Evolutionary conservation across 2,113 vertebrate species (phyloP).

Genomic region (Gracilinanus agilis): DNA sequence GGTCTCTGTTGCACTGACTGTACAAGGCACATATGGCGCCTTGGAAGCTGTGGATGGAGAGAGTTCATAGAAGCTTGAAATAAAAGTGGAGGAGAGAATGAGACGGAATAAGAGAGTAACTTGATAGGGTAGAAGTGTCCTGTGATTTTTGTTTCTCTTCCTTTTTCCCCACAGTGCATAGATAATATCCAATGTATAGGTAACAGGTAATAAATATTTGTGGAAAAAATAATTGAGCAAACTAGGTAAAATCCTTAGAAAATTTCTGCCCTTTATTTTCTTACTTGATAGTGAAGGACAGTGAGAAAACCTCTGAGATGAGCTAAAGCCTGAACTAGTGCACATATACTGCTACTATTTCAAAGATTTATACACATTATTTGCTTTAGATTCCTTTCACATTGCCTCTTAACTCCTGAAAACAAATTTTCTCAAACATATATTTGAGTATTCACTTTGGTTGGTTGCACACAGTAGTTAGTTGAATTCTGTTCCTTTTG

Average conservation of each 20-base stretch:
- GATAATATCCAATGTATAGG: not conserved
- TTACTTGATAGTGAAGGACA: not conserved
- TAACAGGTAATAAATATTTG: not conserved
- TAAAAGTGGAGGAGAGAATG: not conserved
- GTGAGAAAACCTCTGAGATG: not conserved
- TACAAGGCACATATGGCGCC: not conserved
- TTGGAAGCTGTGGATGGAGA: not conserved
- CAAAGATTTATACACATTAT: not conserved
- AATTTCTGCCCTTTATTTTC: not conserved
- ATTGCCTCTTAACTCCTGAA: not conserved
- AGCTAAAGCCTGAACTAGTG: not conserved
- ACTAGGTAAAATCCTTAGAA: not conserved
- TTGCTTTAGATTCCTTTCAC: not conserved
- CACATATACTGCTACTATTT: not conserved
- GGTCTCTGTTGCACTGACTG: not conserved
- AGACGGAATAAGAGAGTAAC: not conserved
- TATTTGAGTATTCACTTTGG: not conserved
- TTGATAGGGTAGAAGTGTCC: not conserved
- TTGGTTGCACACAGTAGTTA: not conserved
- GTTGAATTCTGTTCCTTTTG: not conserved
- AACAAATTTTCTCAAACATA: not conserved
- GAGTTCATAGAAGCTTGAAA: not conserved
- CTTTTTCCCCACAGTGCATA: not conserved
- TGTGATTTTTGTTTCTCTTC: not conserved
- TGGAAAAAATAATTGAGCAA: not conserved